Percentiles rank a stretch among this genome's conserved stretches.
Conservation (phyloP, 1,140 invertebrate species). For the Armadillidium nasatum region DNA sequence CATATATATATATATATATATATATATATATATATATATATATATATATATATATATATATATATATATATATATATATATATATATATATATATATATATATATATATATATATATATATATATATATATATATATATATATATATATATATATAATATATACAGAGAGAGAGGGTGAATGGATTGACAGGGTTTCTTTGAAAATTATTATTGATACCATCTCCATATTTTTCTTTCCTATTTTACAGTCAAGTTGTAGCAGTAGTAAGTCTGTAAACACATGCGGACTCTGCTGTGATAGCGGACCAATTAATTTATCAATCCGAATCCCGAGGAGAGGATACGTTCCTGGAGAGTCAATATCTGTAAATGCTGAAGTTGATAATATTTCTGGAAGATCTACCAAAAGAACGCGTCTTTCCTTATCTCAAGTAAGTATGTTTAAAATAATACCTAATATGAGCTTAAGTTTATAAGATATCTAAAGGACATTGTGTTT, state of each 20-base stretch:
- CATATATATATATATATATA: too few species aligned
- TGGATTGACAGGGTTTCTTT: too few species aligned
- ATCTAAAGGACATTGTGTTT: neutral
- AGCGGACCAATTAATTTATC: conserved; percentile 47
- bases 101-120: too few species aligned
- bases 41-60: too few species aligned
- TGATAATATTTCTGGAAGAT: conserved; percentile 48
- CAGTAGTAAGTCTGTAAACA: conserved; percentile 46
- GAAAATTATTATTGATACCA: too few species aligned
- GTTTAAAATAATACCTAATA: neutral
- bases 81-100: too few species aligned
- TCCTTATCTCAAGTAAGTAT: conserved; percentile 46
- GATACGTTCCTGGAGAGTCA: conserved; percentile 49
- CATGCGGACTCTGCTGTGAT: conserved; percentile 49
- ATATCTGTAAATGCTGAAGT: conserved; percentile 47
- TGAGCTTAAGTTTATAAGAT: neutral
- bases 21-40: too few species aligned
- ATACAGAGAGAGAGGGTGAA: too few species aligned
- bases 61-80: too few species aligned
- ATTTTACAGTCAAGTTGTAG: conserved; percentile 31
- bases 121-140: too few species aligned
- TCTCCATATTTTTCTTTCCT: too few species aligned
- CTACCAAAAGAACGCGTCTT: conserved; percentile 44
- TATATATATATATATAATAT: too few species aligned
- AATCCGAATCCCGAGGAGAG: conserved; percentile 46